Base-by-base conservation (phyloP, 2,797 vertebrate genomes). In the Takifugu ocellatus region DNA sequence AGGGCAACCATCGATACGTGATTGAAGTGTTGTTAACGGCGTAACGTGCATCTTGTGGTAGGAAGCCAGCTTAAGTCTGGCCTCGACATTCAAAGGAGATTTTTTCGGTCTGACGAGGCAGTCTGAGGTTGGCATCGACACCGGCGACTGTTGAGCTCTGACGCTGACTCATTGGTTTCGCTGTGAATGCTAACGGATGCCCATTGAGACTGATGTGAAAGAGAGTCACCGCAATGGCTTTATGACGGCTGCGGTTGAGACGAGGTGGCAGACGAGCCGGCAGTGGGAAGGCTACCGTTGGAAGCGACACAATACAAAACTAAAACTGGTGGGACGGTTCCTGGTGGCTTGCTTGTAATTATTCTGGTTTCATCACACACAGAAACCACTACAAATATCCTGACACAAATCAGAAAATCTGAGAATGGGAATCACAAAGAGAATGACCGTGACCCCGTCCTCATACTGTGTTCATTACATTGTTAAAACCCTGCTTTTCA, bases 11-110 rank as follows among this genome's bases (percentile, higher is more conserved):
- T 2, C 31, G 8, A 33, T 33, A 8, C 36, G 2, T 2, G 3
- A 14, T 10, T 63, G 74, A 72, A 60, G 47, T 29, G 25, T 45
- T 43, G 14, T 72, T 81, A 59, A 24, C 75, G 68, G 62, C 39
- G 2, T 77, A 89, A 89, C 80, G 76, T 82, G 58, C 58, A 14
- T 54, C 9, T 6, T 81, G 83, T 36, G 83, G 87, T 83, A 14
- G 50, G 63, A 64, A 61, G 55, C 33, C 54, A 2, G 25, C 15
- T 63, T 5, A n/a, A 69, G 36, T 76, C 75, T 45, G 79, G 70
- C 59, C 50, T 56, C 68, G 51, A 10, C 15, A 43, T 7, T 29
- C 27, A 21, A 7, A 7, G 27, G 27, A 29, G 2, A 1, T 1
- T 29, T 72, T 85, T 77, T 87, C 71, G 26, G 0, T 80, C 39